phyloP scores from a whole-genome alignment of 2,888 invertebrate species.

The Yponomeuta sedellus region DNA sequence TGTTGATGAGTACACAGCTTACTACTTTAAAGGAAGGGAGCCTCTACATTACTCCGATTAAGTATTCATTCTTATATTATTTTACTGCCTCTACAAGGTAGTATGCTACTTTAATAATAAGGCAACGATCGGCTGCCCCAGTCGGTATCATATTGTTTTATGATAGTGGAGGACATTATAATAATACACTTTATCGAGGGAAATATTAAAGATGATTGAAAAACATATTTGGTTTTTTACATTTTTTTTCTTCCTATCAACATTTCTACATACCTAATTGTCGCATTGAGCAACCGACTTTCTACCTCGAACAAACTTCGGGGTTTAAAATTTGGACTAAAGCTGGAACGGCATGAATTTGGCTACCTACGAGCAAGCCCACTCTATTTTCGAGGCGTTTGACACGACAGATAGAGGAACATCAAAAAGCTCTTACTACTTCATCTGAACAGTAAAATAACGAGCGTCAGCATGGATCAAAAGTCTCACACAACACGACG shows the following conservation, averaged over 20 bases:
- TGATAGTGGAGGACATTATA: background rate
- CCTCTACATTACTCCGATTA: conserved; percentile 48
- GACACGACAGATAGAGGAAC: background rate
- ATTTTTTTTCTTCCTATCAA: background rate
- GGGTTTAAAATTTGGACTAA: too few relatives aligned
- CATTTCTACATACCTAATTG: background rate
- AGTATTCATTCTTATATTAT: conserved; percentile 50
- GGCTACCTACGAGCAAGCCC: background rate
- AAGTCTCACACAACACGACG: background rate
- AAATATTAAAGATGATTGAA: conserved; percentile 13
- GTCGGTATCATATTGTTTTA: conserved; percentile 1
- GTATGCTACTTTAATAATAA: conserved; percentile 29
- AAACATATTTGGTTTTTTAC: background rate
- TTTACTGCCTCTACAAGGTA: conserved; percentile 31
- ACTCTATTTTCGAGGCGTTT: background rate
- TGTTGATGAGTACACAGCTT: conserved; percentile 1
- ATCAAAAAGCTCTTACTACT: conserved; percentile 6
- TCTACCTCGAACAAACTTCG: too few relatives aligned
- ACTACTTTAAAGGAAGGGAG: conserved; percentile 26
- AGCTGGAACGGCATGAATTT: background rate
- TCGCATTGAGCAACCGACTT: background rate
- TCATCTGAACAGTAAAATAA: background rate
- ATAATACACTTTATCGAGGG: conserved; percentile 10
- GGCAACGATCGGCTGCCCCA: conserved; percentile 16
- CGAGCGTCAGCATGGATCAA: conserved; percentile 4